These are phyloP conservation scores for Zhuqinia jingwanae DNA, from an alignment of 2,888 invertebrate species.

Conservation along the genomic window DNA sequence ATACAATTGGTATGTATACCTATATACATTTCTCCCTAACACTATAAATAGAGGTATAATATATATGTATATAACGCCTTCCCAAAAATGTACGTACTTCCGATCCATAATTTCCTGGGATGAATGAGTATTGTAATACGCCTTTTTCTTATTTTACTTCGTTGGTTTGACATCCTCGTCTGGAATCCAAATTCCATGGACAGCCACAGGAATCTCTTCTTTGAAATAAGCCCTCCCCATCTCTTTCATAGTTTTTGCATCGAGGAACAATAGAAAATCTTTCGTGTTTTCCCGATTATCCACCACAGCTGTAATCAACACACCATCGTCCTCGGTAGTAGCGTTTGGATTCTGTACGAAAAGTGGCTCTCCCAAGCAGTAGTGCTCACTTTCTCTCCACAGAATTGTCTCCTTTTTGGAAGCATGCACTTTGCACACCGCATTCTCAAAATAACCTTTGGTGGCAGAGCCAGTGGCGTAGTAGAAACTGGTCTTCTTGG, in stretches of 20 bases:
- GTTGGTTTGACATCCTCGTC: constrained; percentile 51
- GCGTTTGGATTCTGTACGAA: constrained; percentile 82
- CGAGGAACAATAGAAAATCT: constrained; percentile 80
- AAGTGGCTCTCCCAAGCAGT: constrained; percentile 81
- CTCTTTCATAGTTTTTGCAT: constrained; percentile 80
- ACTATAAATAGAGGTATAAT: too few relatives aligned
- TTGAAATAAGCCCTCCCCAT: constrained; percentile 80
- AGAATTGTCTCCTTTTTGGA: constrained; percentile 69
- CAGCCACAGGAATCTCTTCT: constrained; percentile 79
- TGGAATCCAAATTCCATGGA: constrained; percentile 79
- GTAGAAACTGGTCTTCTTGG: constrained; percentile 81
- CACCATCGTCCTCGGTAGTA: constrained; percentile 82
- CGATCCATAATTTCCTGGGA: constrained; percentile 19
- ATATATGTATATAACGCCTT: constrained; percentile 12
- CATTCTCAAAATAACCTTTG: constrained; percentile 79
- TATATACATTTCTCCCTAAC: too few relatives aligned
- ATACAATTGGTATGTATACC: not conserved
- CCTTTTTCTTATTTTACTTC: constrained; percentile 39
- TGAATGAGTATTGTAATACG: constrained; percentile 21
- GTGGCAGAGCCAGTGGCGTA: constrained; percentile 81
- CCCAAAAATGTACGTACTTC: not conserved
- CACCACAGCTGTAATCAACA: constrained; percentile 80
- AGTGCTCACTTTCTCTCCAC: constrained; percentile 75
- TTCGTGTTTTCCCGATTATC: constrained; percentile 78
- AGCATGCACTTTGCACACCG: constrained; percentile 79